phyloP scores from a whole-genome alignment of 2,113 vertebrate genomes.

The Thermophis baileyi region DNA sequence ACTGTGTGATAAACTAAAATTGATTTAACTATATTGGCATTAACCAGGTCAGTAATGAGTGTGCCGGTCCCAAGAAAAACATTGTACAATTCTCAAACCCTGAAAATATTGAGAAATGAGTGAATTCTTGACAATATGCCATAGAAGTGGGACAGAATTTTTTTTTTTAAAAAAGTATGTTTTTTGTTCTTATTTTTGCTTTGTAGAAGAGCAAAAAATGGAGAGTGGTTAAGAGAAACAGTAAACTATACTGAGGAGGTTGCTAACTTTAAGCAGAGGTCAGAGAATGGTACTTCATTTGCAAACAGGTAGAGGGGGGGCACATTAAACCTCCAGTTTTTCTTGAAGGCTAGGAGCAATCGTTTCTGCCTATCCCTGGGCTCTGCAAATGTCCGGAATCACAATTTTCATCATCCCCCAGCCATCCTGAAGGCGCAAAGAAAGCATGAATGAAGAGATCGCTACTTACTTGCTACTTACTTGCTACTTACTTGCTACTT shows the following conservation, averaged over 20 bases:
- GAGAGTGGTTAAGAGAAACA: background rate
- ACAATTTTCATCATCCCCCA: background rate
- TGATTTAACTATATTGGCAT: background rate
- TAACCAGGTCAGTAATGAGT: background rate
- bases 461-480: background rate
- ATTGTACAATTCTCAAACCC: background rate
- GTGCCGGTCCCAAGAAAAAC: background rate
- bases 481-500: background rate
- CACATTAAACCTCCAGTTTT: background rate
- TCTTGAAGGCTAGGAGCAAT: background rate
- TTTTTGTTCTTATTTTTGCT: background rate
- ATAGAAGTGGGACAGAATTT: background rate
- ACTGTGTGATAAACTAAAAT: background rate
- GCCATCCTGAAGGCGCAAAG: background rate
- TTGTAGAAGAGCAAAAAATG: background rate
- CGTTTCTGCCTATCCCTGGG: background rate
- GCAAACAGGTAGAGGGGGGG: background rate
- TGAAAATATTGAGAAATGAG: background rate
- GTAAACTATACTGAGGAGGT: background rate
- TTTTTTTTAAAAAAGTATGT: background rate
- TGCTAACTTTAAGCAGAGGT: background rate
- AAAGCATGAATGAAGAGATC: background rate
- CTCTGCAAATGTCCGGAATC: background rate
- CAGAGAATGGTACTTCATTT: background rate
- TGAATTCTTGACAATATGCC: background rate